Evolutionary conservation across 2,888 invertebrate genomes (phyloP).

Genomic region (Melanostoma scalare): DNA sequence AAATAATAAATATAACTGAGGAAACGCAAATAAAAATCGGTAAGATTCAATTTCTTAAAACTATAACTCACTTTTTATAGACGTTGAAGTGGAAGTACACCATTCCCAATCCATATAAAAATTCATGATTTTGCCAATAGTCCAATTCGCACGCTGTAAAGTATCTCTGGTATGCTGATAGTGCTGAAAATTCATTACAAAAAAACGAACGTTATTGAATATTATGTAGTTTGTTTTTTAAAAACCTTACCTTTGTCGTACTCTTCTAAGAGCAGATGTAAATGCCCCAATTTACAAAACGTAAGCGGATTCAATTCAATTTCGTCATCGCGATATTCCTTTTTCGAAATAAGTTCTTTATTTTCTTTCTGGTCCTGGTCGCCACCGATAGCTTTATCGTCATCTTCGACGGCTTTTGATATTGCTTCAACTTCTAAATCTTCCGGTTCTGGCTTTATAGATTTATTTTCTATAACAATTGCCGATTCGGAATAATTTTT

Average conservation of each 20-base stretch:
- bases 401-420: conserved; percentile 56
- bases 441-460: conserved; percentile 73
- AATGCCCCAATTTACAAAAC: conserved; percentile 97
- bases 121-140: conserved; percentile 93
- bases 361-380: conserved; percentile 78
- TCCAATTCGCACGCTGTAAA: conserved; percentile 89
- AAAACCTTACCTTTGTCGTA: conserved; percentile 93
- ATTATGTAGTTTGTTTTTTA: neutral
- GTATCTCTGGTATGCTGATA: conserved; percentile 98
- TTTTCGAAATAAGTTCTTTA: conserved; percentile 77
- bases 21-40: no score
- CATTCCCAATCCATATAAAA: conserved; percentile 96
- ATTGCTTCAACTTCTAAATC: conserved; percentile 75
- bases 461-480: conserved; percentile 38
- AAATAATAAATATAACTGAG: no score
- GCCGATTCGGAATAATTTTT: conserved; percentile 33
- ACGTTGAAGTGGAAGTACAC: conserved; percentile 98
- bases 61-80: conserved; percentile 93
- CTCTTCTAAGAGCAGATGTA: conserved; percentile 95
- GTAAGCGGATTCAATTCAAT: conserved; percentile 94
- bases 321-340: conserved; percentile 82
- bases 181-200: conserved; percentile 85
- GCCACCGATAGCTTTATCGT: conserved; percentile 75
- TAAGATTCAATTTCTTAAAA: neutral
- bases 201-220: neutral